Percentiles rank a stretch among this genome's conserved stretches.
These are phyloP conservation scores for Zosterops pallidus DNA, from an alignment of 2,113 vertebrate genomes.

Conservation along the genomic window DNA sequence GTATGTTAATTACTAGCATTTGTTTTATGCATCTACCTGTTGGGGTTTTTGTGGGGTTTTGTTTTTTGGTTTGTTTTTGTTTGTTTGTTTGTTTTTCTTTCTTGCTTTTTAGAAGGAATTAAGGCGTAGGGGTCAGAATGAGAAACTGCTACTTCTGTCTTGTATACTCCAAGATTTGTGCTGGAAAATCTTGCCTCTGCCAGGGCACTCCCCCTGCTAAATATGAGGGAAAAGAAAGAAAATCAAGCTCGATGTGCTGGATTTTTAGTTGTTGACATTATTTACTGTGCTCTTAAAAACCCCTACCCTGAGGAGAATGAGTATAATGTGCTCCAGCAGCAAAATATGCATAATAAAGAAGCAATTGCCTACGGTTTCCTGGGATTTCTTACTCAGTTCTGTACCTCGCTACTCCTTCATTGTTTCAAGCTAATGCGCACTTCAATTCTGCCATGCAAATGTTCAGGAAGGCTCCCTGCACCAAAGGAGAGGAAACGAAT, in stretches of 20 bases:
- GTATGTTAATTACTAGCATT: background rate
- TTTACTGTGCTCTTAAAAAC: slow-evolving; percentile 38
- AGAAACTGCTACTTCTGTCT: background rate
- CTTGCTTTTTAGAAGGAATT: background rate
- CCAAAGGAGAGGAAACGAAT: background rate
- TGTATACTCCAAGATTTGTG: background rate
- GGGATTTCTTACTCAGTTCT: background rate
- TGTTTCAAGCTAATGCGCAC: slow-evolving; percentile 7
- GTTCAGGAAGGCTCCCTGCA: background rate
- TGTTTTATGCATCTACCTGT: background rate
- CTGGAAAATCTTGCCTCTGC: background rate
- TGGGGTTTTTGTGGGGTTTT: background rate
- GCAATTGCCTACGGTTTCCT: background rate
- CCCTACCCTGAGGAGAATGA: background rate
- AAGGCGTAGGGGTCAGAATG: background rate
- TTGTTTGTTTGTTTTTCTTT: no score
- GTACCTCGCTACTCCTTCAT: background rate
- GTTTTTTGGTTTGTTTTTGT: no score
- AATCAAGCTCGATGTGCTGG: background rate
- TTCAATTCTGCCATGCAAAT: background rate
- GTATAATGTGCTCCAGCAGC: slow-evolving; percentile 25
- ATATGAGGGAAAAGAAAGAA: background rate
- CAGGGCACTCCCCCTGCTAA: background rate
- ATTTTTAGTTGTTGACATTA: slow-evolving; percentile 28
- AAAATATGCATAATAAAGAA: slow-evolving; percentile 52